A percentile compares a stretch with the other conserved stretches of the same genome.
Conservation (phyloP, 2,888 invertebrate genomes). For the Papilio demoleus region DNA sequence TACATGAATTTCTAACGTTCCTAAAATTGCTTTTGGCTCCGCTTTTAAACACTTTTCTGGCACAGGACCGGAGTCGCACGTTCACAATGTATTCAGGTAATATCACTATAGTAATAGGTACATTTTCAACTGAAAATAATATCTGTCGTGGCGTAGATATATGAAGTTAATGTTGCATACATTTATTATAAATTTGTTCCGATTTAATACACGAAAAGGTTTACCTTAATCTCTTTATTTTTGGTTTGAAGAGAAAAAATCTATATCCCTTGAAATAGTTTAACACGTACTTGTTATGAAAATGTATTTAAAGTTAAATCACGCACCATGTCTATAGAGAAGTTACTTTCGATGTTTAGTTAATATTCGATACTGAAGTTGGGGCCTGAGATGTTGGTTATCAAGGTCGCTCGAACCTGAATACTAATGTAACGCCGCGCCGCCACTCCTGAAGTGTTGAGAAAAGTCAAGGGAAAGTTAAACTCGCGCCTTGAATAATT, state of each 20-base stretch:
- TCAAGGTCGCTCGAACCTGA: slow-evolving; percentile 33
- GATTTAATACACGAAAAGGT: no score
- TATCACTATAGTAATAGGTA: background rate
- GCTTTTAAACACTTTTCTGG: slow-evolving; percentile 16
- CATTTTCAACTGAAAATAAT: background rate
- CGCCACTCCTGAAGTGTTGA: slow-evolving; percentile 2
- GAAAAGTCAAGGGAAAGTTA: slow-evolving; percentile 15
- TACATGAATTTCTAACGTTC: slow-evolving; percentile 15
- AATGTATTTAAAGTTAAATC: slow-evolving; percentile 24
- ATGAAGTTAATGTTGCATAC: no score
- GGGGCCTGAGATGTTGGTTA: slow-evolving; percentile 26
- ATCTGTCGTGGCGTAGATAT: no score
- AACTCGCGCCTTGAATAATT: slow-evolving; percentile 18
- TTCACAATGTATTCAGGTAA: background rate
- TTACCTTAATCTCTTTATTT: no score
- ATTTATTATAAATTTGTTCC: no score
- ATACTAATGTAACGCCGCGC: slow-evolving; percentile 18
- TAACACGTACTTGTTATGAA: background rate
- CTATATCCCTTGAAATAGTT: no score
- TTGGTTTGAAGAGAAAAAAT: no score
- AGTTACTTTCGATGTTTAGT: slow-evolving; percentile 26
- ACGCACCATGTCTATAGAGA: slow-evolving; percentile 11
- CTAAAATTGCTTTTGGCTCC: slow-evolving; percentile 31
- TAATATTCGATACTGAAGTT: slow-evolving; percentile 32
- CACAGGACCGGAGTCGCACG: background rate